These are phyloP conservation scores for Conger conger DNA, from an alignment of 2,113 vertebrate genomes.

Conservation along the genomic window DNA sequence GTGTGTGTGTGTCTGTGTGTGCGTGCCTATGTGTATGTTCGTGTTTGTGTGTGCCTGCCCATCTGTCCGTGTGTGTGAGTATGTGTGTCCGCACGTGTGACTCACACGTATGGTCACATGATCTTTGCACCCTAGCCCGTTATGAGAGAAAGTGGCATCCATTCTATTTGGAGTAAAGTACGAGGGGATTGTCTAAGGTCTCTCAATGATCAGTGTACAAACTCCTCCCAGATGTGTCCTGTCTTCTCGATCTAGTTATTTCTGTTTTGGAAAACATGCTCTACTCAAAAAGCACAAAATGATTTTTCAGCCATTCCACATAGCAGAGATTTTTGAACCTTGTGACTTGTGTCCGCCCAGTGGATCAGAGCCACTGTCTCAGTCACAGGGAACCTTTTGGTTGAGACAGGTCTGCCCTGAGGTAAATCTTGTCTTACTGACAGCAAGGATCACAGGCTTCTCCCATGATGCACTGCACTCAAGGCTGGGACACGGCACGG, in stretches of 20 bases:
- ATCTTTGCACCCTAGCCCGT: slow-evolving; percentile 27
- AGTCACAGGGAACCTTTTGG: background rate
- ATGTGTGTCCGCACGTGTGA: too few species aligned
- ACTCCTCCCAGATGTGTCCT: background rate
- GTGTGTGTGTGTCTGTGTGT: too few species aligned
- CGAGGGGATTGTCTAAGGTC: too few species aligned
- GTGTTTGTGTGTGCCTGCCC: too few species aligned
- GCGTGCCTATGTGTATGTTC: too few species aligned
- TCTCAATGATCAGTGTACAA: background rate
- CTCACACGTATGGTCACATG: slow-evolving; percentile 6
- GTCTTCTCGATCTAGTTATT: background rate
- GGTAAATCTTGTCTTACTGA: background rate
- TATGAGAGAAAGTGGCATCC: slow-evolving; percentile 35
- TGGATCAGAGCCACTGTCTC: background rate
- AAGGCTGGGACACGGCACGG: background rate
- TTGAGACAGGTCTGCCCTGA: slow-evolving; percentile 6
- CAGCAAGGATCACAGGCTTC: slow-evolving; percentile 16
- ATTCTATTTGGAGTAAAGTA: background rate
- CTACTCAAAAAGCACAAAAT: background rate
- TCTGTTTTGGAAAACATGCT: background rate
- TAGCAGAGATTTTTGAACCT: background rate
- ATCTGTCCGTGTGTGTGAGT: slow-evolving; percentile 30
- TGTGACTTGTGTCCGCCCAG: background rate
- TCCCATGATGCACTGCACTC: background rate
- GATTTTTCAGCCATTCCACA: background rate